phyloP scores from a whole-genome alignment of 2,888 invertebrate genomes.

The Ectemnius continuus region DNA sequence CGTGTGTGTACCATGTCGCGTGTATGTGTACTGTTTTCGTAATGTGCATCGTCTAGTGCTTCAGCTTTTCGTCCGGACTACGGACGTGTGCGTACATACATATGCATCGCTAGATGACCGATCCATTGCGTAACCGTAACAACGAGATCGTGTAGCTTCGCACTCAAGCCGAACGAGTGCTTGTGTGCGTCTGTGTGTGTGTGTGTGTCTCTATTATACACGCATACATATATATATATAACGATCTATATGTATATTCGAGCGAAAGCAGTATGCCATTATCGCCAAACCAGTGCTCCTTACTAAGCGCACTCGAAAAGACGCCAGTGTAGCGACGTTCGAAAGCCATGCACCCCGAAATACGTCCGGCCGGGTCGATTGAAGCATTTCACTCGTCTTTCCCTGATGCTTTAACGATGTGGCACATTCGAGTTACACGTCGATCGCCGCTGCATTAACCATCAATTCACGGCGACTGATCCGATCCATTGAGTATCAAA shows the following conservation, averaged over 20 bases:
- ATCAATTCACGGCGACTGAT: no score
- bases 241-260: neutral
- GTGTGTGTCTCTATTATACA: neutral
- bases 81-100: constrained; percentile 18
- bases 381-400: neutral
- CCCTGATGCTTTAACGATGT: constrained; percentile 27
- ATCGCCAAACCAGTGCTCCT: neutral
- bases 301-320: neutral
- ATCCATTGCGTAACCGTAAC: constrained; percentile 26
- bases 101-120: constrained; percentile 50
- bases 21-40: constrained; percentile 31
- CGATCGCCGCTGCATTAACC: constrained; percentile 49
- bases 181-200: no score
- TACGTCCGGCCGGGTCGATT: no score
- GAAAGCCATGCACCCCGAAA: constrained; percentile 2
- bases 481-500: no score
- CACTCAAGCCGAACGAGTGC: neutral
- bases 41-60: constrained; percentile 61
- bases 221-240: neutral
- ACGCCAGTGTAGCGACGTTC: neutral
- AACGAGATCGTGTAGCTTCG: constrained; percentile 32
- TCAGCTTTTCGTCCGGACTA: constrained; percentile 52
- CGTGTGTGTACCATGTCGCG: constrained; percentile 39
- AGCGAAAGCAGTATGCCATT: neutral
- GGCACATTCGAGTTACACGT: constrained; percentile 44